phyloP scores from a whole-genome alignment of 2,113 vertebrate genomes.

The Monopterus albus region DNA sequence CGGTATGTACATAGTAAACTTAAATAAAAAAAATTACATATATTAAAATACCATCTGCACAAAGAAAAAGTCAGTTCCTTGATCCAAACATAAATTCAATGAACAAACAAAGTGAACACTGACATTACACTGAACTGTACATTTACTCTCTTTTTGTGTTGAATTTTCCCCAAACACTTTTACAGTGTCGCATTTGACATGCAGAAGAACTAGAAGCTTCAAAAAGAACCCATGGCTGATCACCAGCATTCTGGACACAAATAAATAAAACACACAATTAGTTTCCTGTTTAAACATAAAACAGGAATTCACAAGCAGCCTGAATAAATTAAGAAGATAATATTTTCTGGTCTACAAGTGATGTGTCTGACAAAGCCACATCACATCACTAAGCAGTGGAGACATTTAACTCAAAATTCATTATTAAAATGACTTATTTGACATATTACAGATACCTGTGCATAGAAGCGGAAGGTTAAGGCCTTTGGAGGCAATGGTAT shows the following conservation, averaged over 20 bases:
- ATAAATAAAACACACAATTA: slow-evolving; percentile 66
- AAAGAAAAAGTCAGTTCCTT: slow-evolving; percentile 86
- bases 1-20: slow-evolving; percentile 93
- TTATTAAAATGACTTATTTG: slow-evolving; percentile 60
- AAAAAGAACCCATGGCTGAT: slow-evolving; percentile 72
- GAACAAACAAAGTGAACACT: slow-evolving; percentile 80
- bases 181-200: slow-evolving; percentile 57
- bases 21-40: slow-evolving; percentile 98
- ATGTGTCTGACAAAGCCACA: slow-evolving; percentile 64
- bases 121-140: slow-evolving; percentile 65
- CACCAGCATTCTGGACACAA: slow-evolving; percentile 76
- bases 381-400: slow-evolving; percentile 66
- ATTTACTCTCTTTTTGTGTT: slow-evolving; percentile 33
- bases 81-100: slow-evolving; percentile 78
- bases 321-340: slow-evolving; percentile 75
- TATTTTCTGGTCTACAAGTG: slow-evolving; percentile 70
- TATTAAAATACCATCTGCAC: slow-evolving; percentile 98
- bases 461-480: slow-evolving; percentile 83
- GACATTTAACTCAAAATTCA: slow-evolving; percentile 64
- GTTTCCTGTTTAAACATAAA: slow-evolving; percentile 34
- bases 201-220: slow-evolving; percentile 42
- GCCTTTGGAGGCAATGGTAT: slow-evolving; percentile 57
- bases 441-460: slow-evolving; percentile 70
- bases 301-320: slow-evolving; percentile 56
- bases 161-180: slow-evolving; percentile 45